phyloP scores from a whole-genome alignment of 1,140 invertebrate species.

The Trypoxylus dichotomus region DNA sequence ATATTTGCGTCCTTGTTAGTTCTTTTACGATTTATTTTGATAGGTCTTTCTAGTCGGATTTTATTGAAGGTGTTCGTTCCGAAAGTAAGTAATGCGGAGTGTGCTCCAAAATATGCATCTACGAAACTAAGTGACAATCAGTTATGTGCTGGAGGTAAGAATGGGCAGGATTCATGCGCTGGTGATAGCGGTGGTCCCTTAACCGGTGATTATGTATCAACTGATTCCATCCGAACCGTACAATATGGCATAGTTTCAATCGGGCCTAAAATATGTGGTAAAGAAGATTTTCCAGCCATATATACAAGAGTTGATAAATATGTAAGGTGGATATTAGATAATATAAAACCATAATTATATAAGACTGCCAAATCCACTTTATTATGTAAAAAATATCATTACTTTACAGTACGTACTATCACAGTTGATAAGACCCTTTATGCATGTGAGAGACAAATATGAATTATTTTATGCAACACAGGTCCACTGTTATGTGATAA shows the following conservation, averaged over 20 bases:
- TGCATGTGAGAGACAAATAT: too few species aligned
- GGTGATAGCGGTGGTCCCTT: conserved; percentile 55
- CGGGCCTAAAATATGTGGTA: conserved; percentile 57
- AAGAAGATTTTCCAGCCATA: conserved; percentile 61
- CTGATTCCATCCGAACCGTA: conserved; percentile 41
- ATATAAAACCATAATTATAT: conserved; percentile 48
- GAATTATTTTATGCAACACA: too few species aligned
- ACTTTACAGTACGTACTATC: conserved; percentile 29
- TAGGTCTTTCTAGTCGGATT: conserved; percentile 50
- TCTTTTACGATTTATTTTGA: too few species aligned
- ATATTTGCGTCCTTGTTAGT: too few species aligned
- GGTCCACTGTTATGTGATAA: too few species aligned
- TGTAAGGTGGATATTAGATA: conserved; percentile 66
- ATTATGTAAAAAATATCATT: background rate
- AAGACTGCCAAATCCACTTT: background rate
- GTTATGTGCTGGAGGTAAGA: conserved; percentile 63
- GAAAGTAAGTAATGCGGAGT: conserved; percentile 53
- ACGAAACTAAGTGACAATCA: conserved; percentile 56
- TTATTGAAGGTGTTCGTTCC: conserved; percentile 59
- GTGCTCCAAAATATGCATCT: conserved; percentile 46
- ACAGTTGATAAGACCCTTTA: background rate
- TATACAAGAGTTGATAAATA: conserved; percentile 64
- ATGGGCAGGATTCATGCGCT: conserved; percentile 53
- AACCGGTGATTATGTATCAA: conserved; percentile 52
- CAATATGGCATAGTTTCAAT: conserved; percentile 58